Evolutionary conservation across 2,888 invertebrate species (phyloP), one percentile per base, ranked within the genome.

Genomic region (Argyra leucocephala): DNA sequence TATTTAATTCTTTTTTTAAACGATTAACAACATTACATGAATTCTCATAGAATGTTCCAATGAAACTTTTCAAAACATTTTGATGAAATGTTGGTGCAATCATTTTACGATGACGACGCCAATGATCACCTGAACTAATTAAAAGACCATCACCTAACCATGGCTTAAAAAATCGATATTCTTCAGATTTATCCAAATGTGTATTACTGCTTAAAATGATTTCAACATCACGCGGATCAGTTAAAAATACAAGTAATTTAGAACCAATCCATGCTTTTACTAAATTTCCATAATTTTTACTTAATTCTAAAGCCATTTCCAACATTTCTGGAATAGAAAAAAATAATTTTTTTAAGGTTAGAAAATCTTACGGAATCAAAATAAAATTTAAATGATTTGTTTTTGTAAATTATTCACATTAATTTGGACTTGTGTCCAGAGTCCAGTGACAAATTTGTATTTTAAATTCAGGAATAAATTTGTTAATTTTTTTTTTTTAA

Each of bases 71-170:
- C 57, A 91, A 78, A 1, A 91, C 88, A 75, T 91, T 91, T 74
- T 90, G 84, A 74, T 91, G 91, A 82, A 91, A 91, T 59, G 91
- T 90, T 15, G 91, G 91, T 0, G 91, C 91, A 69, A 91, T 91
- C 76, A 91, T 83, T 81, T 91, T 91, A 36, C 91, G 83, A 75
- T 91, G 91, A 1, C 88, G 85, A 57, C 87, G 84, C 91, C 91
- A 91, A 82, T 88, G 89, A 65, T 86, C 85, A 57, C 89, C 89
- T 67, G 86, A 85, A 67, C 90, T 90, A 65, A 90, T 90, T 15
- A 90, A 84, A 10, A 90, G 81, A 66, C 90, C 90, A 73, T 90
- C 85, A 22, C 90, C 90, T 63, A 91, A 84, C 90, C 90, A 91
- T 0, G 90, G 90, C 73, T 88, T 84, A 76, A 90, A 90, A 77